phyloP scores from a whole-genome alignment of 2,888 invertebrate genomes.

The Eupithecia dodoneata region DNA sequence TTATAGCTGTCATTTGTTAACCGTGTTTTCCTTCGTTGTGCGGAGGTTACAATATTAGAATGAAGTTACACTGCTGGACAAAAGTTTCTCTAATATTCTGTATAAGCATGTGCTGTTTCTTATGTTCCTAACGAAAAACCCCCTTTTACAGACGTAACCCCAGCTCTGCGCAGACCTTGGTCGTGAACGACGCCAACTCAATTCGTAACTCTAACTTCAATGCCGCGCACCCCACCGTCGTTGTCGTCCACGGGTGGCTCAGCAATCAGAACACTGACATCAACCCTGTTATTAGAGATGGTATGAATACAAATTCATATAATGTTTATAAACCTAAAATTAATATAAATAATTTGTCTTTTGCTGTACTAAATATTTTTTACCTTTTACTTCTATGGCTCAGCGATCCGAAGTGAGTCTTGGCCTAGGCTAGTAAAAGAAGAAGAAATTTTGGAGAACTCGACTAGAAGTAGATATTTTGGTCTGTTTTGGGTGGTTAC shows the following conservation, averaged over 20 bases:
- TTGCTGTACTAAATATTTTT: no score
- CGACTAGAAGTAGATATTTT: neutral
- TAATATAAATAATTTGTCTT: no score
- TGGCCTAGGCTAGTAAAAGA: neutral
- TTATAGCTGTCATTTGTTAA: no score
- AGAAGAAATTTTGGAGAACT: neutral
- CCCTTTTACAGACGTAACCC: constrained; percentile 53
- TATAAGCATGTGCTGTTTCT: neutral
- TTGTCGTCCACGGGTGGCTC: constrained; percentile 64
- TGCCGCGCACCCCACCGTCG: constrained; percentile 50
- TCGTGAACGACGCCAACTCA: constrained; percentile 52
- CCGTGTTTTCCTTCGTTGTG: no score
- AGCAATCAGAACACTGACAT: constrained; percentile 50
- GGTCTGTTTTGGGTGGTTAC: neutral
- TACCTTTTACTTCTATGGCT: neutral
- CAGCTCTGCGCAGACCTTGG: constrained; percentile 47
- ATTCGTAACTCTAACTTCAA: constrained; percentile 57
- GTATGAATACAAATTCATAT: constrained; percentile 42
- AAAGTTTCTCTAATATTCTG: neutral
- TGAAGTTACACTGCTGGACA: neutral
- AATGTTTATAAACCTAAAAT: neutral
- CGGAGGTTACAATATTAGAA: neutral
- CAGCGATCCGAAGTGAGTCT: neutral
- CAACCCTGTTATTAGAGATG: constrained; percentile 54
- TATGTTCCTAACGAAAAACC: neutral